Percentiles rank a stretch among this genome's conserved stretches.
Evolutionary conservation across 2,113 vertebrate species (phyloP).

Genomic region (Poeciliopsis occidentalis): DNA sequence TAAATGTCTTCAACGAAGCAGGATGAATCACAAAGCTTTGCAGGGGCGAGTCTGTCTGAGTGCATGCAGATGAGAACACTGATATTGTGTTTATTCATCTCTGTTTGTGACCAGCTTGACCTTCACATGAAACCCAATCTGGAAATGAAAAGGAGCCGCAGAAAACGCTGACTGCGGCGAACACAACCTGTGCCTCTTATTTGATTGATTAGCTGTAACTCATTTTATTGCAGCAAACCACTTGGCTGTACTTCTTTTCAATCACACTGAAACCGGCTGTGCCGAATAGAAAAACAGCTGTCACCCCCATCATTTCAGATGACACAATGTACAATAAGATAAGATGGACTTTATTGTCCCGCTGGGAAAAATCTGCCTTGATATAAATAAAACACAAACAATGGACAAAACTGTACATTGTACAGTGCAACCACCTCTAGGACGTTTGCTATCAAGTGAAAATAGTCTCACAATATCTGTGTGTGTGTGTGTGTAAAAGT

Average conservation of each 20-base stretch:
- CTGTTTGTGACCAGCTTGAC: conserved; percentile 62
- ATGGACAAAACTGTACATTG: neutral
- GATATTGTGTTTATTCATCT: conserved; percentile 1
- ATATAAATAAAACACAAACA: neutral
- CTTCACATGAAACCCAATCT: conserved; percentile 77
- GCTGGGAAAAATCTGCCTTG: neutral
- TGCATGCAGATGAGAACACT: conserved; percentile 23
- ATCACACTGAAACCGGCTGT: conserved; percentile 57
- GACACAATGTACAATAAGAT: conserved; percentile 15
- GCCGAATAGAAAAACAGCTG: conserved; percentile 63
- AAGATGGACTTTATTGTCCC: conserved; percentile 24
- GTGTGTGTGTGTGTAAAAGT: too few species aligned
- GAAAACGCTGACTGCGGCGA: conserved; percentile 72
- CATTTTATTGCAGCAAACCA: conserved; percentile 71
- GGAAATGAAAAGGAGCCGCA: conserved; percentile 63
- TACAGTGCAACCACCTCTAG: neutral
- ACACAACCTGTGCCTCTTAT: conserved; percentile 50
- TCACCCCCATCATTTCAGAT: conserved; percentile 58
- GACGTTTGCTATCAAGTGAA: neutral
- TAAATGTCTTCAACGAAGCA: conserved; percentile 22
- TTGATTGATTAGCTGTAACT: conserved; percentile 72
- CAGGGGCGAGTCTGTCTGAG: conserved; percentile 30
- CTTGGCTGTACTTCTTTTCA: conserved; percentile 52
- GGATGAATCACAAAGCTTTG: conserved; percentile 40
- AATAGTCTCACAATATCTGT: too few species aligned